Evolutionary conservation across 2,888 invertebrate genomes (phyloP), one percentile per base, ranked within the genome.

Genomic region (Troides oblongomaculatus): DNA sequence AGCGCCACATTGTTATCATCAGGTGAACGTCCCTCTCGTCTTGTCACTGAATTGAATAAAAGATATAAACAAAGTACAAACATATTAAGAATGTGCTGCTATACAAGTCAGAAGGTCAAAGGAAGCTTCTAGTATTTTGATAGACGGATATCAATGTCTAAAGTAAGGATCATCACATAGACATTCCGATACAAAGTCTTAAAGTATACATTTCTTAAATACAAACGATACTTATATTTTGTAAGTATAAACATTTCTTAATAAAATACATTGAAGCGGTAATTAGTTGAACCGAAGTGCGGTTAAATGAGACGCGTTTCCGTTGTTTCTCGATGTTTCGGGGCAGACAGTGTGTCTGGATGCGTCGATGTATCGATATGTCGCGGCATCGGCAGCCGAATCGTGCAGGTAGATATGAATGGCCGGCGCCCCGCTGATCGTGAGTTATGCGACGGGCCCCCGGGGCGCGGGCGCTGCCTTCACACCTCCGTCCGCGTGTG

Each of bases 401-500:
- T 74, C 79, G 83, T 80, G 82, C 87, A 88, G 89, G 89, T 88
- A 89, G 86, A 87, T 85, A 90, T 90, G 91, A 90, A 90, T 90
- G 90, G 86, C 83, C 77, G 90, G 90, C 91, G 89, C 89, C 92
- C 93, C 90, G 91, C 89, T 89, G 90, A 79, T 81, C 84, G 86
- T 92, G 91, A 92, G 90, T 91, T 92, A 92, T 92, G 90, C 82
- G 82, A 77, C 85, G 78, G 77, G 87, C 89, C 91, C 92, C 90
- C 87, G 89, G 85, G 84, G 89, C 82, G 87, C 84, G 84, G 75
- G 80, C 86, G 84, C 87, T 88, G 89, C 90, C 90, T 92, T 91
- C 92, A 92, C 92, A 91, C 92, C 92, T 91, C 89, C 89, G 86
- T 85, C 90, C 92, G 92, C 92, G 92, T 92, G 92, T 92, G 92